Base-by-base conservation (phyloP, 2,113 vertebrate species). In the Festucalex cinctus region DNA sequence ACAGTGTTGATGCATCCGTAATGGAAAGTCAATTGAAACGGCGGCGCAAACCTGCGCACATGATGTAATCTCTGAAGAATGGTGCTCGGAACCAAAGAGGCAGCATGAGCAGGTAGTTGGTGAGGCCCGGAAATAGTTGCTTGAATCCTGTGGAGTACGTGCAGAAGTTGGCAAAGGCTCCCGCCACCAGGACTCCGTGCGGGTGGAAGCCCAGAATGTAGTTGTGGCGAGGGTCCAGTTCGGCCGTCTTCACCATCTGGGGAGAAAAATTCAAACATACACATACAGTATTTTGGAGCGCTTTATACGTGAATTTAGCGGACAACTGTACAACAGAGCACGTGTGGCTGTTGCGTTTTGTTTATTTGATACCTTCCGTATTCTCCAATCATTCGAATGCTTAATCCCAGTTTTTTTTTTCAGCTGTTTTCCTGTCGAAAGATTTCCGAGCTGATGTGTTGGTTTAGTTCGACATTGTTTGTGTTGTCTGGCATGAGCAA, bases 191-290 rank as follows among this genome's bases (percentile, higher is more conserved):
- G 37, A 98, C 82, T 0, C 97, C 95, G 0, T 98, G 97, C 0
- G 97, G 97, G 63, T 99, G 96, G 81, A 95, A 95, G 22, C 93
- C 96, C 0, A 97, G 32, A 4, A 99, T 2, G 46, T 98, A 99
- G 86, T 98, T 98, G 75, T 90, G 78, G 41, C 73, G 85, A 0
- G 96, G 93, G 71, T 98, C 94, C 81, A 98, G 77, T 9, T 98
- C 94, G 0, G 75, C 92, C 0, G 95, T 98, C 90, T 98, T 98
- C 75, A 96, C 74, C 86, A 99, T 69, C 97, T 99, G 87, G 81
- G 62, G 35, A n/a, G n/a, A 32, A 65, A 69, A 26, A 36, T 6
- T 5, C 44, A 13, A 3, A 44, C 13, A 13, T 16, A 46, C 13
- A 6, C 44, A 46, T 20, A 32, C 28, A 32, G 28, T 32, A 46